Evolutionary conservation across 2,888 invertebrate species (phyloP), one percentile per base, ranked within the genome.

Genomic region (Drosophila cognata): DNA sequence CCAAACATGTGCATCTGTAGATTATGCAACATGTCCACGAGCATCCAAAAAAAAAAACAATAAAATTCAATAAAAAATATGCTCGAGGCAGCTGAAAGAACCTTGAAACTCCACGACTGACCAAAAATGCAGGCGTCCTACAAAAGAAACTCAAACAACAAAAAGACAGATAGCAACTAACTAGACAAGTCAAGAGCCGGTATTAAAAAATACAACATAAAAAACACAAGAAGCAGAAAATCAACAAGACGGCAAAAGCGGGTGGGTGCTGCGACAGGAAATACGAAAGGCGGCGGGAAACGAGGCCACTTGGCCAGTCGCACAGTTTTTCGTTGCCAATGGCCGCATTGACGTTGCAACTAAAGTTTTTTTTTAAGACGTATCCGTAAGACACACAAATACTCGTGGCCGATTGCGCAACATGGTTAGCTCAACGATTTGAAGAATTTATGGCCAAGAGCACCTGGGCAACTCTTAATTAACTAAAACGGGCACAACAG

Each of bases 341-440:
- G 88, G 84, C 84, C 86, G 82, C 81, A 82, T 85, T 81, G 84
- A 81, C 77, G 81, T 21, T 31, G 56, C 53, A 81, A 77, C 50
- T 52, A 52, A 61, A 62, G 38, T 29, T 50, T 62, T 21, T 62
- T 21, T 66, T 57, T 38, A 59, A 53, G 50, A 41, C 13, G 64
- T 61, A 66, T 60, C 70, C 70, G 58, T 18, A 33, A 72, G 64
- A 65, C 66, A 69, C 65, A 61, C 62, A 61, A 53, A 38, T 60
- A 62, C 59, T 59, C 52, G 62, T 57, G 66, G 78, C 52, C 68
- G 53, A 73, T 85, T 88, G 76, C 84, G 89, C 84, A 85, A 85
- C 71, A 18, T n/a, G 43, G 55, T 62, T 48, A 48, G 58, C 38
- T 50, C 52, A 56, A 55, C 21, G 62, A 69, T 65, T 81, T 74